Evolutionary conservation across 2,113 vertebrate genomes (phyloP).

Genomic region (Loxodonta africana): DNA sequence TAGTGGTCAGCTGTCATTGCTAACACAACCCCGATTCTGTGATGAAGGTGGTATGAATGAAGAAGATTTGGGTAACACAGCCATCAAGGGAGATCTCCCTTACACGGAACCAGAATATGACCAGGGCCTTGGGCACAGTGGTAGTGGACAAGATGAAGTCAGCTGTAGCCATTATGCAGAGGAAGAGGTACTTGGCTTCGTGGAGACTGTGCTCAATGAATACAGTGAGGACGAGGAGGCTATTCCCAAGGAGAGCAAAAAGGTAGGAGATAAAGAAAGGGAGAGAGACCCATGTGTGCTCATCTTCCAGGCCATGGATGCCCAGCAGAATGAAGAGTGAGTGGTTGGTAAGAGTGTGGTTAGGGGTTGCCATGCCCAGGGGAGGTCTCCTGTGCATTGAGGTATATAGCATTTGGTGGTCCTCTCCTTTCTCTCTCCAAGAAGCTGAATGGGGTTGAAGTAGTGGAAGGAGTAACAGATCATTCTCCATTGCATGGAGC

Average conservation of each 20-base stretch:
- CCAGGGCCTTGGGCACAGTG: conserved; percentile 57
- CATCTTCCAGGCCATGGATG: no score
- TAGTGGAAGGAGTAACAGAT: not conserved
- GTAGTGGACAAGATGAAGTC: conserved; percentile 40
- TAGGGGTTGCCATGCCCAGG: no score
- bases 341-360: no score
- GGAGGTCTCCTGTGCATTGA: no score
- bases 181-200: conserved; percentile 31
- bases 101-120: conserved; percentile 59
- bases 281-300: no score
- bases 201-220: not conserved
- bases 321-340: no score
- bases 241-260: no score
- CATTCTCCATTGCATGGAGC: not conserved
- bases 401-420: no score
- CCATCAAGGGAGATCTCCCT: not conserved
- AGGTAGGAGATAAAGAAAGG: no score
- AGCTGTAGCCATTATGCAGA: conserved; percentile 58
- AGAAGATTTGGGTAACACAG: not conserved
- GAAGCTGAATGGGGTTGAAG: not conserved
- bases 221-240: no score
- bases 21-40: conserved; percentile 43
- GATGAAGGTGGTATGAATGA: conserved; percentile 57
- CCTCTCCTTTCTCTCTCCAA: no score
- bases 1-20: conserved; percentile 62